These are phyloP conservation scores for Lasius fuliginosus DNA, from an alignment of 2,888 invertebrate genomes.

Conservation along the genomic window DNA sequence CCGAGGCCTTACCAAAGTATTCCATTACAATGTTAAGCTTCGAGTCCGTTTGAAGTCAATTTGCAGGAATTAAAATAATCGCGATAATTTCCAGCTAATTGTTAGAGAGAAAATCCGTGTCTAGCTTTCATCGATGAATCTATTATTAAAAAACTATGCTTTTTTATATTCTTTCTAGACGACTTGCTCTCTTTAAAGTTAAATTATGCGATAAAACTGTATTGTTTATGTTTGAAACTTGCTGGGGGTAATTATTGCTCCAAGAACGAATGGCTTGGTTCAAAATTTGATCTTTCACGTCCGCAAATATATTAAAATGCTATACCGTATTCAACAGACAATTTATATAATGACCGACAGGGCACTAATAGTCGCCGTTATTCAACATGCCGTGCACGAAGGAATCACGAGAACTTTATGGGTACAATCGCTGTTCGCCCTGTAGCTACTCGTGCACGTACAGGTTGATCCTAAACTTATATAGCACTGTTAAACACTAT, in stretches of 20 bases:
- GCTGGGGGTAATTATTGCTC: neutral
- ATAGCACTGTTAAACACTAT: slow-evolving; percentile 31
- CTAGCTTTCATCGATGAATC: neutral
- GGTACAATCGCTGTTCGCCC: slow-evolving; percentile 69
- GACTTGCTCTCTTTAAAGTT: neutral
- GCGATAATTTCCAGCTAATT: neutral
- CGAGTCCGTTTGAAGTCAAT: neutral
- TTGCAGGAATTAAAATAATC: neutral
- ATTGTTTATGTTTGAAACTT: neutral
- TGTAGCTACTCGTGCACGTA: slow-evolving; percentile 65
- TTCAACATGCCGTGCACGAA: slow-evolving; percentile 70
- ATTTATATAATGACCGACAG: slow-evolving; percentile 66
- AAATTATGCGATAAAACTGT: neutral
- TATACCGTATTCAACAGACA: slow-evolving; percentile 56
- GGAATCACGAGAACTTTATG: slow-evolving; percentile 72
- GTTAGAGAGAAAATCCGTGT: neutral
- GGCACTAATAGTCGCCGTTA: slow-evolving; percentile 73
- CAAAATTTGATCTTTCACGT: slow-evolving; percentile 47
- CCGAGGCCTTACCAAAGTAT: neutral
- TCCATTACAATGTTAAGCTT: neutral
- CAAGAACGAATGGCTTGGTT: neutral
- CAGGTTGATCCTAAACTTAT: slow-evolving; percentile 64
- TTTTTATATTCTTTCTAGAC: neutral
- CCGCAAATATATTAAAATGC: slow-evolving; percentile 51
- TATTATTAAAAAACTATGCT: neutral